Conservation (phyloP, 2,888 invertebrate species). For the Monochamus alternatus region DNA sequence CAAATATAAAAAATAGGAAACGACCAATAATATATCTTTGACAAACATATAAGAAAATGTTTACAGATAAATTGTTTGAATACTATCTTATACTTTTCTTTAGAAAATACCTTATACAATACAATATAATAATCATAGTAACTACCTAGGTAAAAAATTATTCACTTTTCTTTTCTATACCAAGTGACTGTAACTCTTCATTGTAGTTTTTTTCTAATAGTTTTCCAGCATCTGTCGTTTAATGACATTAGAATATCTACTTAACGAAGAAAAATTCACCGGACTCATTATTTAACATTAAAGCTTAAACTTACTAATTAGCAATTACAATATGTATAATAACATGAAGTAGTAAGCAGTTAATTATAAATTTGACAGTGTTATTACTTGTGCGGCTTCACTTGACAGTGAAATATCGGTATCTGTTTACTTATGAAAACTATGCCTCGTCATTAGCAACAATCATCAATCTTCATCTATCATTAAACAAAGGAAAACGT, state of each 20-base stretch:
- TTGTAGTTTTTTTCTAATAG: no score
- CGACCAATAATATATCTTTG: no score
- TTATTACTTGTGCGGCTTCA: background rate
- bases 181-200: no score
- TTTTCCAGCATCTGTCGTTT: no score
- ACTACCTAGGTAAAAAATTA: no score
- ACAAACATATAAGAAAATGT: no score
- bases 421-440: constrained; percentile 11
- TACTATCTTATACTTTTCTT: no score
- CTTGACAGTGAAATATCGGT: background rate
- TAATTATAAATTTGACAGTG: constrained; percentile 7
- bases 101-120: no score
- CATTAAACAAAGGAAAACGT: constrained; percentile 10
- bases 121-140: no score
- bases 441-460: constrained; percentile 2
- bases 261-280: background rate
- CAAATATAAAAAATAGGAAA: no score
- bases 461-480: constrained; percentile 12
- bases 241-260: background rate
- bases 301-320: background rate
- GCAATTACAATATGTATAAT: background rate
- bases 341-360: background rate
- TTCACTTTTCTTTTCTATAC: no score
- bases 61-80: no score
- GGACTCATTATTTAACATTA: background rate